Evolutionary conservation across 2,888 invertebrate species (phyloP), one percentile per base, ranked within the genome.

Genomic region (Philereme transversata): DNA sequence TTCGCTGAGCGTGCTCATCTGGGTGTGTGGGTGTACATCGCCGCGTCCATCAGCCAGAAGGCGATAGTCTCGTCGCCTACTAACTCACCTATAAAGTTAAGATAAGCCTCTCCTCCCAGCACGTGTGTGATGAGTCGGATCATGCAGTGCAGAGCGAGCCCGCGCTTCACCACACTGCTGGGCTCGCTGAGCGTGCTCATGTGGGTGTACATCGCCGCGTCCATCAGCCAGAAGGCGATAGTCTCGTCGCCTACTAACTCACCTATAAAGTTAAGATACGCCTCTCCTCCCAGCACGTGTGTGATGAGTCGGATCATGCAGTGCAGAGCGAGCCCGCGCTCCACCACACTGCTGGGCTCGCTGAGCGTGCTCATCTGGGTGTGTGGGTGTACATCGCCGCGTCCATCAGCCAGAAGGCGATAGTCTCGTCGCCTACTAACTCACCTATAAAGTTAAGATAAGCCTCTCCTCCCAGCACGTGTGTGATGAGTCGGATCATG

Each of bases 371-470:
- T 98, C 99, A 99, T 99, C 87, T 97, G 96, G 0, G 97, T 96
- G 86, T 99, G 87, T 97, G 96, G 0, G 97, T 96, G 86, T 99
- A 99, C 99, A 99, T 99, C 73, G 98, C 98, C 73, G 98, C 98
- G 89, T 99, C 99, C 99, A 99, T 99, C 70, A 99, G 88, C 99
- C 99, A 99, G 92, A 99, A 99, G 1, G 99, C 99, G 46, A 99
- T 95, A 0, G 99, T 99, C 22, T 22, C 22, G 3, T 22, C 22
- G 22, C 22, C 22, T 22, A 22, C 3, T 22, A 22, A 22, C 22
- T 87, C 99, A 38, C 38, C 38, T 38, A 38, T 38, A 8, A 38
- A 38, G 38, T 38, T 38, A 8, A 38, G 38, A 8, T 38, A 9
- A 5, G 35, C 8, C 33, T 10, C 38, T 38, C 38, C 38, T 6